phyloP scores from a whole-genome alignment of 2,888 invertebrate species.

The Drosophila austrosaltans region DNA sequence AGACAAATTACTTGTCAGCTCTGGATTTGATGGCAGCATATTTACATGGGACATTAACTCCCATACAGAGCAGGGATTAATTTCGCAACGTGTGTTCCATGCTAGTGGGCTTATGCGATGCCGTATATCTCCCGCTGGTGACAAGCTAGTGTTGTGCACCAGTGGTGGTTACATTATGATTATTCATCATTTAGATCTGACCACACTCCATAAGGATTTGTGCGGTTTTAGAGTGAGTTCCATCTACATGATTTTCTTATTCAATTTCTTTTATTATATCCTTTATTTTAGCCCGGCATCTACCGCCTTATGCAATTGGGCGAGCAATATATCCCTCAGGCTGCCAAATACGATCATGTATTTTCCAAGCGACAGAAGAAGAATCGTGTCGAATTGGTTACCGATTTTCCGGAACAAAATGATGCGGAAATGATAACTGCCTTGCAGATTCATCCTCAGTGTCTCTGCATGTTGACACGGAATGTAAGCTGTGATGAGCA shows the following conservation, averaged over 20 bases:
- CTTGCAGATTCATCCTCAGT: constrained; percentile 85
- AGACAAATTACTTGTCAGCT: constrained; percentile 93
- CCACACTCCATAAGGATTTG: constrained; percentile 91
- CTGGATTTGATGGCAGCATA: constrained; percentile 96
- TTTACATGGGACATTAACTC: constrained; percentile 97
- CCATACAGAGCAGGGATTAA: constrained; percentile 90
- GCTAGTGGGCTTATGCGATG: constrained; percentile 90
- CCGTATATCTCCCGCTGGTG: constrained; percentile 92
- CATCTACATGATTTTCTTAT: background rate
- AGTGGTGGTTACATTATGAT: constrained; percentile 95
- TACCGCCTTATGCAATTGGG: constrained; percentile 95
- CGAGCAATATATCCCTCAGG: constrained; percentile 91
- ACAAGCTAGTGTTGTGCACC: constrained; percentile 95
- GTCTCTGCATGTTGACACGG: constrained; percentile 94
- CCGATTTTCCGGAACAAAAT: constrained; percentile 93
- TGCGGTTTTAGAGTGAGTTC: constrained; percentile 90
- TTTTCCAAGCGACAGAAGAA: constrained; percentile 89
- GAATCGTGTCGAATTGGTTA: constrained; percentile 94
- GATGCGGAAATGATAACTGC: constrained; percentile 96
- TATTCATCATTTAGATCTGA: constrained; percentile 93
- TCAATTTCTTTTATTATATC: background rate
- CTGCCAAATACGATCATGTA: constrained; percentile 91
- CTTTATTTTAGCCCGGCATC: constrained; percentile 89
- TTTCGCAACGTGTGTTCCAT: constrained; percentile 92
- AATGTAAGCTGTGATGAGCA: constrained; percentile 93